These are phyloP conservation scores for Thysanoteuthis rhombus DNA, from an alignment of 2,888 invertebrate genomes.

Conservation along the genomic window DNA sequence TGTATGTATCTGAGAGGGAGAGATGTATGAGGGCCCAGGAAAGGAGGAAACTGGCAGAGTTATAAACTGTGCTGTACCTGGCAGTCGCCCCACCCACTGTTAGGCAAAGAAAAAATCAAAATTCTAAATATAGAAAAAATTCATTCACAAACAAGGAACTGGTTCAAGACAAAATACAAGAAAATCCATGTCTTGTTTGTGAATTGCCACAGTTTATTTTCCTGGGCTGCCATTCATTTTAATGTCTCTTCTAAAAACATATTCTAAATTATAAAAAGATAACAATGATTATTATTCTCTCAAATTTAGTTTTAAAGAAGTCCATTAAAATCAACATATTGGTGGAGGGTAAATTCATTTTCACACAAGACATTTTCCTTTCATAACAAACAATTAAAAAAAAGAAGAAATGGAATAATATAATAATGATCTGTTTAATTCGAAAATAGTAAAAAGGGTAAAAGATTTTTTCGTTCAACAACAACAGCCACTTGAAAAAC, in stretches of 20 bases:
- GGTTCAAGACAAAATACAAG: background rate
- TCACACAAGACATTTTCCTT: background rate
- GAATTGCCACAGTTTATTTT: background rate
- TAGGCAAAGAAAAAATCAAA: background rate
- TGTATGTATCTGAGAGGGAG: background rate
- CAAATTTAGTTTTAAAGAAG: background rate
- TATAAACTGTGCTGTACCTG: background rate
- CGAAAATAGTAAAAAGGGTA: constrained; percentile 12
- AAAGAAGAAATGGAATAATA: background rate
- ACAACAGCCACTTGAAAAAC: background rate
- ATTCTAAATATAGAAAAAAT: background rate
- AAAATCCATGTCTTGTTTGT: background rate
- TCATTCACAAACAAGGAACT: background rate
- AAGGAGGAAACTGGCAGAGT: background rate
- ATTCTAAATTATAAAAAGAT: background rate
- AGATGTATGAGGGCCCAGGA: background rate
- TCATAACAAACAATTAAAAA: background rate
- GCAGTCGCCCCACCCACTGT: background rate
- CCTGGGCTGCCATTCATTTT: background rate
- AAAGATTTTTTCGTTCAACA: background rate
- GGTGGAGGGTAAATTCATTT: background rate
- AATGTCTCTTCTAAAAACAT: background rate
- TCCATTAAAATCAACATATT: background rate
- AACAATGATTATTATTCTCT: background rate
- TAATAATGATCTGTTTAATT: background rate